Evolutionary conservation across 1,140 invertebrate species (phyloP).

Genomic region (Pectinophora gossypiella): DNA sequence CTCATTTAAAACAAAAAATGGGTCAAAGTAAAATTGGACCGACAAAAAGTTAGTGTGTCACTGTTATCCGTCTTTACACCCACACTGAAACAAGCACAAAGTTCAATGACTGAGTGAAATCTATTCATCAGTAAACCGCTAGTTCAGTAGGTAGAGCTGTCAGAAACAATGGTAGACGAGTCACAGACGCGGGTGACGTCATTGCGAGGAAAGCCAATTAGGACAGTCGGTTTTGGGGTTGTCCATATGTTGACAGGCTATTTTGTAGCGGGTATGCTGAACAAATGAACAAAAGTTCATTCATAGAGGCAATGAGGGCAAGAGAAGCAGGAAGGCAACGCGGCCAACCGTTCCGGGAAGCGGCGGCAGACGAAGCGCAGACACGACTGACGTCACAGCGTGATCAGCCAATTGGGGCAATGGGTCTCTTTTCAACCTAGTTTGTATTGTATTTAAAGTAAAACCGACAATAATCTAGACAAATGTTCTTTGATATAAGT

Average conservation of each 20-base stretch:
- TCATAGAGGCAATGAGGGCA: slow-evolving; percentile 48
- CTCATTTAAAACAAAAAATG: not conserved
- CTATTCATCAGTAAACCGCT: slow-evolving; percentile 60
- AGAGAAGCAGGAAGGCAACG: slow-evolving; percentile 47
- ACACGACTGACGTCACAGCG: slow-evolving; percentile 57
- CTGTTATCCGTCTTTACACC: slow-evolving; percentile 48
- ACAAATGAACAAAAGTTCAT: slow-evolving; percentile 33
- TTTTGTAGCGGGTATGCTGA: slow-evolving; percentile 11
- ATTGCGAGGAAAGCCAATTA: slow-evolving; percentile 34
- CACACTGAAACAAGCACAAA: slow-evolving; percentile 59
- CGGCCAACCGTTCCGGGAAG: slow-evolving; percentile 61
- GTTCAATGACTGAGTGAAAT: slow-evolving; percentile 65
- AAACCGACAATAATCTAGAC: not conserved
- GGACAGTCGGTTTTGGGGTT: slow-evolving; percentile 22
- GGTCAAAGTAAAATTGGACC: not conserved
- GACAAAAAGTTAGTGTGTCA: slow-evolving; percentile 15
- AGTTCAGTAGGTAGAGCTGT: slow-evolving; percentile 18
- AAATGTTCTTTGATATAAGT: no score
- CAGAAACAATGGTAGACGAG: slow-evolving; percentile 43
- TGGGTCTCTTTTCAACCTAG: slow-evolving; percentile 16
- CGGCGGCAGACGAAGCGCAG: slow-evolving; percentile 60
- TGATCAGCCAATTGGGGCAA: slow-evolving; percentile 59
- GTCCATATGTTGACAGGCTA: slow-evolving; percentile 19
- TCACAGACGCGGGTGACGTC: slow-evolving; percentile 47
- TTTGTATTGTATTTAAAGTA: not conserved